Base-by-base conservation (phyloP, 2,797 vertebrate genomes). In the Ibycter americanus region DNA sequence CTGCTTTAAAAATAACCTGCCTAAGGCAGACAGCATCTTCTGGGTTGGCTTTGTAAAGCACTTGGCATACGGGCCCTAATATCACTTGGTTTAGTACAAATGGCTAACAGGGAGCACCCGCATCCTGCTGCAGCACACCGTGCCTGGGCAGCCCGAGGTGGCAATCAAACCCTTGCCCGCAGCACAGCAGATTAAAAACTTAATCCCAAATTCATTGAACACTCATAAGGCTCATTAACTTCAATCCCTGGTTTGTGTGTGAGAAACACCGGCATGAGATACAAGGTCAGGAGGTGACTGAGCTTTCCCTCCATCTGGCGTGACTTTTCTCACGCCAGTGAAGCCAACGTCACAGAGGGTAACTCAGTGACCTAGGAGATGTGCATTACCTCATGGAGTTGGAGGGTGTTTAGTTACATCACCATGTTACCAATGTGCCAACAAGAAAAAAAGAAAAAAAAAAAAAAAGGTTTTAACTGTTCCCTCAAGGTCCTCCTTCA, bases 131-230 rank as follows among this genome's bases (percentile, higher is more conserved):
- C 4, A 3, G 55, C 54, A 56, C 29, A 72, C 4, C 2, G 3
- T 2, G 11, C 40, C 54, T 2, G 0, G 49, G 49, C 61, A 83
- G 21, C n/a, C 1, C 0, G 36, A 61, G 52, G 49, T 65, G 65
- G 47, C 68, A 90, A 73, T 21, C 85, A 68, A 90, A 84, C 49
- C 26, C 32, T 44, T 36, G 58, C 72, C 42, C 0, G 0, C 34
- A 83, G 61, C 25, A 1, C 0, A 40, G 59, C 46, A 77, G 87
- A 92, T 87, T 91, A 93, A 87, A 84, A 94, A 1, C 54, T 72
- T 89, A 87, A 95, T 90, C 73, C 77, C 29, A 55, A 94, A 84
- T 49, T 88, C 91, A 91, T 0, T 77, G 89, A 94, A 89, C 49
- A 23, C 51, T 79, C 62, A 11, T 27, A 84, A 91, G 9, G 42